Evolutionary conservation across 2,797 vertebrate species (phyloP).

Genomic region (Enteromius afrohamiltoni): DNA sequence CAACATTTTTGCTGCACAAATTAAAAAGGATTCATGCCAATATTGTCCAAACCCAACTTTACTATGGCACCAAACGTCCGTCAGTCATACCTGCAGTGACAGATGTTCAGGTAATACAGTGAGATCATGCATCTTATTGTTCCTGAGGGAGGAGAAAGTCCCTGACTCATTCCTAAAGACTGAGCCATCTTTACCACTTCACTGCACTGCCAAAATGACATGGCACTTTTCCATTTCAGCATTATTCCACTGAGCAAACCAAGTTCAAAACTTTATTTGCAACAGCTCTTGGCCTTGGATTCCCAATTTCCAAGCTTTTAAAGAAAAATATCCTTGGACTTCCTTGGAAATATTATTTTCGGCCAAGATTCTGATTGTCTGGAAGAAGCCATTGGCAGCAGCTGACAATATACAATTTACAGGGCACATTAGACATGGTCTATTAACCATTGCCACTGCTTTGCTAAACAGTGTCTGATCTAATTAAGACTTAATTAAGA

Average conservation of each 20-base stretch:
- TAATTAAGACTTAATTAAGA: background rate
- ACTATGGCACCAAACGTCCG: too few relatives aligned
- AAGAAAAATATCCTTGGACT: slow-evolving; percentile 26
- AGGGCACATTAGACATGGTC: slow-evolving; percentile 1
- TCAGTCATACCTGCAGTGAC: background rate
- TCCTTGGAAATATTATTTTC: slow-evolving; percentile 20
- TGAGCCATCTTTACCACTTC: slow-evolving; percentile 24
- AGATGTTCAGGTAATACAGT: background rate
- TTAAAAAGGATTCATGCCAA: too few relatives aligned
- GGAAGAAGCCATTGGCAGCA: background rate
- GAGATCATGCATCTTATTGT: background rate
- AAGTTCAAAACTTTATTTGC: slow-evolving; percentile 16
- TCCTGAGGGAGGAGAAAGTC: background rate
- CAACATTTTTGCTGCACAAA: too few relatives aligned
- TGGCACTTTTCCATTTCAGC: slow-evolving; percentile 32
- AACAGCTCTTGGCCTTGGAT: slow-evolving; percentile 19
- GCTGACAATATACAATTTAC: background rate
- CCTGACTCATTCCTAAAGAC: slow-evolving; percentile 26
- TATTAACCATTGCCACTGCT: background rate
- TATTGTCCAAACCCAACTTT: too few relatives aligned
- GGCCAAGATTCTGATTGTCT: slow-evolving; percentile 1
- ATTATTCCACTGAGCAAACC: slow-evolving; percentile 47
- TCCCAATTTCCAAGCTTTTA: slow-evolving; percentile 44
- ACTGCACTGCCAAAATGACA: slow-evolving; percentile 47
- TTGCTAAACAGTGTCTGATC: slow-evolving; percentile 2